phyloP scores from a whole-genome alignment of 1,140 invertebrate genomes.

The Brachionus paranguensis region DNA sequence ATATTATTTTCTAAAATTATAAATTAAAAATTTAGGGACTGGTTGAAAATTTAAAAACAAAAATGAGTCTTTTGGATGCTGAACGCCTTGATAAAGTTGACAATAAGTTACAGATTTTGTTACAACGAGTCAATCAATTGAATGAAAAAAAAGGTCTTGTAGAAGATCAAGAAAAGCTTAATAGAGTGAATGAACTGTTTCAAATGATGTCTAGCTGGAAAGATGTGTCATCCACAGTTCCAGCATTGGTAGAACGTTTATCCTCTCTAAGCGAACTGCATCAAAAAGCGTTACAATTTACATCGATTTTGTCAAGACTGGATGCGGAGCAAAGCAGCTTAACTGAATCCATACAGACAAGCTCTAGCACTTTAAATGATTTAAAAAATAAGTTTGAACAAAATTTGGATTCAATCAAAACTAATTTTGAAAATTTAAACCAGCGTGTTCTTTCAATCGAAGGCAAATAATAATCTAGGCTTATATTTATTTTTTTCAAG shows the following conservation, averaged over 20 bases:
- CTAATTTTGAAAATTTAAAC: conserved; percentile 19
- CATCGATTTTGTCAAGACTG: not conserved
- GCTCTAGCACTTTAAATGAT: not conserved
- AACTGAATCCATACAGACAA: conserved; percentile 5
- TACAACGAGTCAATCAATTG: conserved; percentile 1
- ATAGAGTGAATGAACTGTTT: conserved; percentile 19
- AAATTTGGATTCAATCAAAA: conserved; percentile 25
- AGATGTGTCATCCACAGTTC: conserved; percentile 9
- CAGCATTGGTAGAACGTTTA: not conserved
- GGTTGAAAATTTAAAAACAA: not conserved
- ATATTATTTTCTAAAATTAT: not conserved
- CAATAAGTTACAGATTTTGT: not conserved
- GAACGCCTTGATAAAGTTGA: not conserved
- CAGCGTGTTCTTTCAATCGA: conserved; percentile 2
- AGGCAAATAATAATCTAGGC: not conserved
- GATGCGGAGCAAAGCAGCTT: not conserved
- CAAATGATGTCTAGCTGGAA: conserved; percentile 30
- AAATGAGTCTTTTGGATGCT: not conserved
- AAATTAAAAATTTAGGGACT: not conserved
- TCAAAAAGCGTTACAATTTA: conserved; percentile 29
- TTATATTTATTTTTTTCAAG: not conserved
- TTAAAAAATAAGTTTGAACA: conserved; percentile 10
- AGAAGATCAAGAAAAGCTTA: conserved; percentile 28
- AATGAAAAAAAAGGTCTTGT: conserved; percentile 23
- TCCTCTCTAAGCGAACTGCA: conserved; percentile 1